A percentile compares a stretch with the other conserved stretches of the same genome.
Conservation (phyloP, 2,113 vertebrate genomes). For the Dipodomys spectabilis region DNA sequence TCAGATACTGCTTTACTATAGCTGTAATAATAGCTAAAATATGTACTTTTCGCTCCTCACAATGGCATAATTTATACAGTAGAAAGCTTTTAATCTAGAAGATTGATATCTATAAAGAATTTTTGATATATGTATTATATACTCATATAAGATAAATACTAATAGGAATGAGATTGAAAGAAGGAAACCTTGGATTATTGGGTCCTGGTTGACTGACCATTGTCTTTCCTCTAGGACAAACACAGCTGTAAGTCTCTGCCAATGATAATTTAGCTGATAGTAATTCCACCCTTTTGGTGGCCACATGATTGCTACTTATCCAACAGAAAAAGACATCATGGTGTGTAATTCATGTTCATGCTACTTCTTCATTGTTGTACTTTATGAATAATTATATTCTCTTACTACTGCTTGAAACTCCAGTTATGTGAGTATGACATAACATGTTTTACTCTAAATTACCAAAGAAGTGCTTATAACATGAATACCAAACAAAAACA, state of each 20-base stretch:
- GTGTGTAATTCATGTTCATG: constrained; percentile 66
- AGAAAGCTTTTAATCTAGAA: background rate
- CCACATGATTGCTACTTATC: constrained; percentile 66
- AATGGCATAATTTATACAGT: background rate
- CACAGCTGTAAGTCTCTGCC: constrained; percentile 62
- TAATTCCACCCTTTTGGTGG: constrained; percentile 63
- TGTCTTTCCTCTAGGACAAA: constrained; percentile 48
- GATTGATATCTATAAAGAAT: background rate
- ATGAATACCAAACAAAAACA: constrained; percentile 45
- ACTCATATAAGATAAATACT: background rate
- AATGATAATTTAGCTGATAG: constrained; percentile 69
- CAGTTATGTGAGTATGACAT: constrained; percentile 21
- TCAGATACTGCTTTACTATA: background rate
- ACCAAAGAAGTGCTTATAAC: constrained; percentile 12
- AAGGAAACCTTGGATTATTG: background rate
- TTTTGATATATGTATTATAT: background rate
- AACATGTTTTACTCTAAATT: constrained; percentile 55
- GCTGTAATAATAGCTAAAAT: background rate
- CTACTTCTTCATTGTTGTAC: constrained; percentile 59
- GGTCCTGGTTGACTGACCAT: constrained; percentile 28
- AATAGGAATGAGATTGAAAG: background rate
- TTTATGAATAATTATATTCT: constrained; percentile 70
- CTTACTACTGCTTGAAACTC: constrained; percentile 39
- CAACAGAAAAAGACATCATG: constrained; percentile 60
- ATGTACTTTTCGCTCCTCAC: background rate